These are phyloP conservation scores for Hypothenemus hampei DNA, from an alignment of 1,140 invertebrate species.

Conservation along the genomic window DNA sequence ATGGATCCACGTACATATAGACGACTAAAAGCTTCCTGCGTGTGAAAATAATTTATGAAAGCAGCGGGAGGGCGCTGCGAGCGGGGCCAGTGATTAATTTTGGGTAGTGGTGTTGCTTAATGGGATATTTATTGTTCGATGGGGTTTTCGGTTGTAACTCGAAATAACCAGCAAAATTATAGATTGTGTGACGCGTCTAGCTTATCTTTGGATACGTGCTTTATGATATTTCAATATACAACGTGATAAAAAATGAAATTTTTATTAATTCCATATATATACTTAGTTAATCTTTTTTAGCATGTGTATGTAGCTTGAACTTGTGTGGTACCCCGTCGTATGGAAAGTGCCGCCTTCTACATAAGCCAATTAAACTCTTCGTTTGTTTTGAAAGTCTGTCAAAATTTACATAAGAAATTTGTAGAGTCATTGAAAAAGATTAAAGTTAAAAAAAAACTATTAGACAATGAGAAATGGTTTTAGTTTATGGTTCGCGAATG, in stretches of 20 bases:
- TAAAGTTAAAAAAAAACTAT: constrained; percentile 15
- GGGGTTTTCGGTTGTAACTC: constrained; percentile 14
- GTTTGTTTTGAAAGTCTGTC: constrained; percentile 31
- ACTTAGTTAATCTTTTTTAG: no score
- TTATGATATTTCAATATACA: no score
- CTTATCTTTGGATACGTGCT: no score
- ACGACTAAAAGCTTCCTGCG: constrained; percentile 27
- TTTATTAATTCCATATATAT: no score
- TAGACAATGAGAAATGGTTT: constrained; percentile 24
- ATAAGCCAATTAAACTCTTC: constrained; percentile 27
- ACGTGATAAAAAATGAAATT: no score
- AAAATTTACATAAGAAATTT: constrained; percentile 30
- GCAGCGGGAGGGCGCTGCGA: constrained; percentile 24
- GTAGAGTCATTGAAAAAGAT: constrained; percentile 27
- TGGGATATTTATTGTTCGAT: constrained; percentile 26
- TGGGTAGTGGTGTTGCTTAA: constrained; percentile 26
- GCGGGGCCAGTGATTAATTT: constrained; percentile 29
- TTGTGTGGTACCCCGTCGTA: no score
- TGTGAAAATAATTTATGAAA: constrained; percentile 31
- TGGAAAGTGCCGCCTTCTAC: constrained; percentile 28
- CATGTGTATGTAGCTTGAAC: no score
- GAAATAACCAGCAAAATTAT: constrained; percentile 6
- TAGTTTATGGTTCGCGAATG: constrained; percentile 21
- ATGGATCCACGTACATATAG: constrained; percentile 11
- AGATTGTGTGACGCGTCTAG: no score